Evolutionary conservation across 2,888 invertebrate species (phyloP).

Genomic region (Nipponacmea schrenckii): DNA sequence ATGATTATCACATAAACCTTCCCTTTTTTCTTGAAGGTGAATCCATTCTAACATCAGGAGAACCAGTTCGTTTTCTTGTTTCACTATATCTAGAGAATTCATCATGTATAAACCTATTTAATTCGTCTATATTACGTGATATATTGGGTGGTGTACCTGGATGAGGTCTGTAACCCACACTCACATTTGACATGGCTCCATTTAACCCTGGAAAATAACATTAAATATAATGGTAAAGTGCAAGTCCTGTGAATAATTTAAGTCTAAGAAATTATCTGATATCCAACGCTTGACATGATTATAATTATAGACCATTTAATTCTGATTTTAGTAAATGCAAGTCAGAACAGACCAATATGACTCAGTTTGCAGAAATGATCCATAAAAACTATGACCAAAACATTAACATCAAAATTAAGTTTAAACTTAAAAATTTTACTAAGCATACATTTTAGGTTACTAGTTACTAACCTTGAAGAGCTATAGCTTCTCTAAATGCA

Average conservation of each 20-base stretch:
- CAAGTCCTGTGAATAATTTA: too few relatives aligned
- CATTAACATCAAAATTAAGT: too few relatives aligned
- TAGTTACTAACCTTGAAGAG: slow-evolving; percentile 71
- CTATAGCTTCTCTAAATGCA: slow-evolving; percentile 81
- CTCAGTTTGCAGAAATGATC: too few relatives aligned
- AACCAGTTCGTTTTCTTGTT: slow-evolving; percentile 67
- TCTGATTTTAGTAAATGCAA: too few relatives aligned
- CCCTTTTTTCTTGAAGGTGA: slow-evolving; percentile 81
- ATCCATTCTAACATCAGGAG: slow-evolving; percentile 78
- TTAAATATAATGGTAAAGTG: background rate
- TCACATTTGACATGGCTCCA: slow-evolving; percentile 67
- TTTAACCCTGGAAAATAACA: slow-evolving; percentile 57
- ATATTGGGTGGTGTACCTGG: slow-evolving; percentile 33
- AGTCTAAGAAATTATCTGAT: too few relatives aligned
- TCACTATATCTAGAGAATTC: slow-evolving; percentile 79
- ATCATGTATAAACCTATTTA: slow-evolving; percentile 76
- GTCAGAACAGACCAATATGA: too few relatives aligned
- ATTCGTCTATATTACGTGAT: slow-evolving; percentile 69
- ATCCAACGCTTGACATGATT: too few relatives aligned
- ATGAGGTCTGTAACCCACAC: slow-evolving; percentile 61
- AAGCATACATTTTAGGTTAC: too few relatives aligned
- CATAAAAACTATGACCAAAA: too few relatives aligned
- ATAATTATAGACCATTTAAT: too few relatives aligned
- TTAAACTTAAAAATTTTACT: too few relatives aligned
- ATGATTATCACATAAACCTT: slow-evolving; percentile 62